These are phyloP conservation scores for Drosophila willistoni DNA, from an alignment of 1,140 invertebrate species.

Conservation along the genomic window DNA sequence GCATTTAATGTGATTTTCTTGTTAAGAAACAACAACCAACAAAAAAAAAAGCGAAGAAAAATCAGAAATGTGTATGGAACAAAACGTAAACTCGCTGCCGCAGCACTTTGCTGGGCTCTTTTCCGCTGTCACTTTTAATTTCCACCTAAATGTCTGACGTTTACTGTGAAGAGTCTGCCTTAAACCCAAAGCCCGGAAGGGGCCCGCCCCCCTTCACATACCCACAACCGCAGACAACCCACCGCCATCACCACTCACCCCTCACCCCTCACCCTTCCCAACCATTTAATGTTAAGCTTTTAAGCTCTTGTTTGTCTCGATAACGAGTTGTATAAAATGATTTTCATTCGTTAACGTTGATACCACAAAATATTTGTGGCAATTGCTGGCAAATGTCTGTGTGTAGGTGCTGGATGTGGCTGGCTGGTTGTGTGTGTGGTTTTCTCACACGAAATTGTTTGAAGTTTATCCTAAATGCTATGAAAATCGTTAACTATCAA, in stretches of 20 bases:
- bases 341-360: constrained; percentile 8
- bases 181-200: not conserved
- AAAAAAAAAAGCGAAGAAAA: not conserved
- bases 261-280: not conserved
- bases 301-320: constrained; percentile 12
- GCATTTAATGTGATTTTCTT: constrained; percentile 67
- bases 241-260: not conserved
- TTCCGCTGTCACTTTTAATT: constrained; percentile 20
- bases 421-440: not conserved
- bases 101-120: constrained; percentile 49
- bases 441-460: not conserved
- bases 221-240: not conserved
- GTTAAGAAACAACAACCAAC: constrained; percentile 39
- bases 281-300: constrained; percentile 4
- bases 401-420: not conserved
- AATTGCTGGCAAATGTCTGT: not conserved
- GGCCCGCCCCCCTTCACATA: not conserved
- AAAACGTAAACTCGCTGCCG: constrained; percentile 21
- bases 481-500: too few species aligned
- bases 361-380: constrained; percentile 9
- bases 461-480: not conserved
- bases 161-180: constrained; percentile 3
- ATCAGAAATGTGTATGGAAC: not conserved
- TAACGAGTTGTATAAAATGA: constrained; percentile 11
- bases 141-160: constrained; percentile 17